These are phyloP conservation scores for Panurus biarmicus DNA, from an alignment of 2,113 vertebrate species.

Conservation along the genomic window DNA sequence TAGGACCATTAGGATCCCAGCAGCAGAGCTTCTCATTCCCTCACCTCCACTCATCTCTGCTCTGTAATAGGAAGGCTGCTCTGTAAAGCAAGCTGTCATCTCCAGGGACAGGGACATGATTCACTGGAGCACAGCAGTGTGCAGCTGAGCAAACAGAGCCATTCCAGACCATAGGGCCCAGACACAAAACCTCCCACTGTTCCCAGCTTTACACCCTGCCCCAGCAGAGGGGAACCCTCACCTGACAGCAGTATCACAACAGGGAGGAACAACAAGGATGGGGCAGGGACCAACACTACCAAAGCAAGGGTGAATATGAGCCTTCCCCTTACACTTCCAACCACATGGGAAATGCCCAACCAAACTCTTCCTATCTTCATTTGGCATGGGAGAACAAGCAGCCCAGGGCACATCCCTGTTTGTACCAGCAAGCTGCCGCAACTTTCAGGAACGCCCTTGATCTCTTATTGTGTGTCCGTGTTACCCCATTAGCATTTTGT, in stretches of 20 bases:
- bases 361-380: background rate
- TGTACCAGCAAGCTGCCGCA: background rate
- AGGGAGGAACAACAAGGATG: background rate
- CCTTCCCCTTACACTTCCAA: background rate
- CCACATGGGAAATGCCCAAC: background rate
- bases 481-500: background rate
- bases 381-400: background rate
- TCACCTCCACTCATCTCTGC: background rate
- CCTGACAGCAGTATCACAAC: background rate
- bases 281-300: background rate
- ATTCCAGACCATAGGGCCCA: background rate
- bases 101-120: background rate
- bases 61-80: background rate
- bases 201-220: background rate
- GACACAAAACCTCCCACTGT: background rate
- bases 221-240: background rate
- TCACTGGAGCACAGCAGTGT: background rate
- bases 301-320: accelerated
- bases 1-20: background rate
- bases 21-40: background rate
- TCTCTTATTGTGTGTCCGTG: background rate
- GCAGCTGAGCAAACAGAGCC: background rate
- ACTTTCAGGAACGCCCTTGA: background rate
- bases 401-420: background rate
- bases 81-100: background rate